Conservation (phyloP, 2,113 vertebrate species). For the Marmota monax region DNA sequence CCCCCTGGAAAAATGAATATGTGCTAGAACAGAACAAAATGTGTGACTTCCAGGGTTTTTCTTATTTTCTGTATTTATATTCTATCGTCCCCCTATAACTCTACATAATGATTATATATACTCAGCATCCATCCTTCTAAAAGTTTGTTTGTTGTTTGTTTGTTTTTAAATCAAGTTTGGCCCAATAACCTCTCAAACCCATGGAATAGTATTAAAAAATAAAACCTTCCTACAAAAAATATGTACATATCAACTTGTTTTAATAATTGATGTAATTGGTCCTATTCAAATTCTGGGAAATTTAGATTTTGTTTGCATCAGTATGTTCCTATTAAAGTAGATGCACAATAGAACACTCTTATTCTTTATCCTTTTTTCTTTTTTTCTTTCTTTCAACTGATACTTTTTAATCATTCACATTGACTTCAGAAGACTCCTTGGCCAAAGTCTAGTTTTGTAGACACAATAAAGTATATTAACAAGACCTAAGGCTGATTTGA, state of each 20-base stretch:
- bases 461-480: constrained; percentile 49
- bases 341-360: neutral
- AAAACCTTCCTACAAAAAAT: neutral
- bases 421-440: constrained; percentile 1
- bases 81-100: neutral
- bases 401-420: constrained; percentile 10
- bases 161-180: neutral
- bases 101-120: neutral
- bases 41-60: constrained; percentile 23
- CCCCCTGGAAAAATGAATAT: neutral
- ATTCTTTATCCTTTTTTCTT: neutral
- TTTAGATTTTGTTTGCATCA: neutral
- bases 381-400: neutral
- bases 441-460: neutral
- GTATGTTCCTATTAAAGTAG: neutral
- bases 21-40: neutral
- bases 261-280: constrained; percentile 12
- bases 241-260: neutral
- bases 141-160: neutral
- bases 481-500: neutral
- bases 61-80: neutral
- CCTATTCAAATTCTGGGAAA: neutral
- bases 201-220: neutral
- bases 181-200: neutral
- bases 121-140: neutral